A percentile compares a stretch with the other conserved stretches of the same genome.
Conservation (phyloP, 2,113 vertebrate genomes). For the Corythaeola cristata region DNA sequence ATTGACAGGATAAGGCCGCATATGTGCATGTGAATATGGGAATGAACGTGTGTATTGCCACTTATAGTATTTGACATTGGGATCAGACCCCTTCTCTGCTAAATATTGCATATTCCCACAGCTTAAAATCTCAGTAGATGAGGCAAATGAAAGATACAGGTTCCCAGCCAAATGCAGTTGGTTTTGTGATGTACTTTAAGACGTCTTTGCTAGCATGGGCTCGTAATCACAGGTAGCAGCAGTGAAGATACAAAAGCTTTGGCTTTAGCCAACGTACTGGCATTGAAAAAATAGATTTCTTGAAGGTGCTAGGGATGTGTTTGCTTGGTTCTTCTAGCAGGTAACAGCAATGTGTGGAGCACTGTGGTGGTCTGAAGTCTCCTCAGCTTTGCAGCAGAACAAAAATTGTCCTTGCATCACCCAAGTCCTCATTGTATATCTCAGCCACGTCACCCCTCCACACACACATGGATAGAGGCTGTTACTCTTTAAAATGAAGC, state of each 20-base stretch:
- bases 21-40: neutral
- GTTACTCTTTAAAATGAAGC: neutral
- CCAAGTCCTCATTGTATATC: fast-evolving
- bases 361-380: neutral
- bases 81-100: neutral
- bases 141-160: neutral
- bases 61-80: fast-evolving
- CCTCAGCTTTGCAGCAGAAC: neutral
- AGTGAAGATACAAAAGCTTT: neutral
- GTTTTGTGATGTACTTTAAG: neutral
- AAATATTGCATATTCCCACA: neutral
- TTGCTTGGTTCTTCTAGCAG: fast-evolving
- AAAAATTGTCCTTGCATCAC: fast-evolving
- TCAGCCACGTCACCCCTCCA: fast-evolving
- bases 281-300: neutral
- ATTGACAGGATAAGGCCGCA: neutral
- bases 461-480: fast-evolving
- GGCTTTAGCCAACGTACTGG: neutral
- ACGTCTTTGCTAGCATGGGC: neutral
- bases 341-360: neutral
- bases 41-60: neutral
- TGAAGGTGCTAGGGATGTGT: neutral
- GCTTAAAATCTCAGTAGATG: neutral
- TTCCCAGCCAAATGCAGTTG: neutral
- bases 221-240: neutral